Evolutionary conservation across 2,888 invertebrate genomes (phyloP).

Genomic region (Brenthis hecate): DNA sequence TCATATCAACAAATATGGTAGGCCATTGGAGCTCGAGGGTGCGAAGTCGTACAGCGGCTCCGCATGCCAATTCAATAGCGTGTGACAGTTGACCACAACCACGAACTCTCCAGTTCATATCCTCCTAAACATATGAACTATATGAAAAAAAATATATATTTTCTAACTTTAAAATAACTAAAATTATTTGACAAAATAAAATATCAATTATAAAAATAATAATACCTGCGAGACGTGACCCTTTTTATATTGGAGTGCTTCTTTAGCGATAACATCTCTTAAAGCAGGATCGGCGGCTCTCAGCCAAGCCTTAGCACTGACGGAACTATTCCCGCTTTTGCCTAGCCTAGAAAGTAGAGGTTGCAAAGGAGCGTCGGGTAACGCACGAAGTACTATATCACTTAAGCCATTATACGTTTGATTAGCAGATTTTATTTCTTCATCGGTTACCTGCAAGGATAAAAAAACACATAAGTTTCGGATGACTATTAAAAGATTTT

Average conservation of each 20-base stretch:
- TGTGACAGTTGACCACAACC: slow-evolving; percentile 87
- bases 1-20: slow-evolving; percentile 87
- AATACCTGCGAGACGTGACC: slow-evolving; percentile 79
- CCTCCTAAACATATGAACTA: slow-evolving; percentile 79
- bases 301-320: slow-evolving; percentile 87
- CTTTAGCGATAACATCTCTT: slow-evolving; percentile 91
- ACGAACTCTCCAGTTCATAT: slow-evolving; percentile 87
- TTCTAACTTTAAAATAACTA: too few species aligned
- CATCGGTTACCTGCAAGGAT: slow-evolving; percentile 84
- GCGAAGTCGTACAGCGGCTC: slow-evolving; percentile 89
- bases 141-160: slow-evolving; percentile 31
- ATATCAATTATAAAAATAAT: too few species aligned
- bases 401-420: slow-evolving; percentile 87
- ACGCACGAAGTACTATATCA: slow-evolving; percentile 89
- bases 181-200: too few species aligned
- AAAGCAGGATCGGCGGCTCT: slow-evolving; percentile 88
- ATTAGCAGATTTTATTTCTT: slow-evolving; percentile 87
- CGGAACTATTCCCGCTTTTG: slow-evolving; percentile 71
- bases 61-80: slow-evolving; percentile 88
- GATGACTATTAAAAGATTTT: too few species aligned
- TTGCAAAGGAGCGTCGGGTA: slow-evolving; percentile 90
- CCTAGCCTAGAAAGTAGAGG: slow-evolving; percentile 88
- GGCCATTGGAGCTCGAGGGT: slow-evolving; percentile 90
- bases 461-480: slow-evolving; percentile 28
- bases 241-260: slow-evolving; percentile 91